Percentiles rank a stretch among this genome's conserved stretches.
phyloP scores from a whole-genome alignment of 2,797 vertebrate species.

The Dromococcyx pavoninus region DNA sequence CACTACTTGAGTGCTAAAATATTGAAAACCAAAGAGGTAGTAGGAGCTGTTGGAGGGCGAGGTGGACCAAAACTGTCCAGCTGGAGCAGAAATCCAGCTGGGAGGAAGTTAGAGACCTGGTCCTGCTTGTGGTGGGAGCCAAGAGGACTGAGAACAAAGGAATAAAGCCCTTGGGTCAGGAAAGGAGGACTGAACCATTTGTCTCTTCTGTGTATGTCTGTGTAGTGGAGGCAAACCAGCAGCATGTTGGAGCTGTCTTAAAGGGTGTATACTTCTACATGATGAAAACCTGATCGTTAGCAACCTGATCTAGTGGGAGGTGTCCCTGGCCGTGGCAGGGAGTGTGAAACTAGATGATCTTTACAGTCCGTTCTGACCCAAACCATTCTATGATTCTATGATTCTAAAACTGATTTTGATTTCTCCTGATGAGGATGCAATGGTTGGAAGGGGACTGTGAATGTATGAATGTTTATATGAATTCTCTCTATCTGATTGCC shows the following conservation, averaged over 20 bases:
- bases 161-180: not conserved
- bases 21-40: not conserved
- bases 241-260: accelerated
- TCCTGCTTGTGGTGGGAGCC: not conserved
- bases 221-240: not conserved
- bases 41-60: not conserved
- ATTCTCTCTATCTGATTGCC: accelerated
- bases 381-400: too few species aligned
- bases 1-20: too few species aligned
- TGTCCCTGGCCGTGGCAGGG: too few species aligned
- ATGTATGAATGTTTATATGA: accelerated
- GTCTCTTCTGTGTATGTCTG: not conserved
- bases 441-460: accelerated
- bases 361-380: too few species aligned
- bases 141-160: not conserved
- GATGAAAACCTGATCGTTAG: not conserved
- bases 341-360: too few species aligned
- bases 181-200: accelerated
- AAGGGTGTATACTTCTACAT: accelerated
- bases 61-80: not conserved
- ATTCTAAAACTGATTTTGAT: not conserved
- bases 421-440: not conserved
- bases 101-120: not conserved
- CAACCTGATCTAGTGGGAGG: too few species aligned
- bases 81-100: not conserved